Conservation (phyloP, 1,140 invertebrate species). For the Archivesica marissinica region DNA sequence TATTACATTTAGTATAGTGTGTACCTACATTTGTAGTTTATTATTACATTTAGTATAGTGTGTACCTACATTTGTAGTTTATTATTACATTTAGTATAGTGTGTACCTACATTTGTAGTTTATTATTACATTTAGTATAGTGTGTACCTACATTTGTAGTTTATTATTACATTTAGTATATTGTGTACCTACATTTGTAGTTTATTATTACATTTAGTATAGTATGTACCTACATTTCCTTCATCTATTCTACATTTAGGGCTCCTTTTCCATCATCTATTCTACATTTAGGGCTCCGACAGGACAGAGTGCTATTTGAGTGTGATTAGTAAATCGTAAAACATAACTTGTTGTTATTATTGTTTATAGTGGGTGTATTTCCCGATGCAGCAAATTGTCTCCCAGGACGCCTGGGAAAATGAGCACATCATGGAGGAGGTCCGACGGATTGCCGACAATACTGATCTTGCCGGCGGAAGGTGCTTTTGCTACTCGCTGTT, state of each 20-base stretch:
- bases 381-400: slow-evolving; percentile 56
- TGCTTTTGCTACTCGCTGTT: slow-evolving; percentile 56
- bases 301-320: not conserved
- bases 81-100: no score
- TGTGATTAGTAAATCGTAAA: not conserved
- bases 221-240: no score
- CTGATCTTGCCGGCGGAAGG: slow-evolving; percentile 23
- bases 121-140: no score
- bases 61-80: no score
- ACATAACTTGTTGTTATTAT: not conserved
- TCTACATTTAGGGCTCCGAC: not conserved
- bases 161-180: no score
- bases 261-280: not conserved
- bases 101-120: no score
- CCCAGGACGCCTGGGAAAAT: slow-evolving; percentile 54
- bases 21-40: no score
- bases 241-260: not conserved
- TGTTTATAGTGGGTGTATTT: slow-evolving; percentile 54
- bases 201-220: no score
- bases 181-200: no score
- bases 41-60: no score
- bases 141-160: no score
- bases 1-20: no score
- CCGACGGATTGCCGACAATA: slow-evolving; percentile 48
- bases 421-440: slow-evolving; percentile 59